A percentile compares a stretch with the other conserved stretches of the same genome.
Conservation (phyloP, 2,113 vertebrate genomes). For the Kryptolebias marmoratus region DNA sequence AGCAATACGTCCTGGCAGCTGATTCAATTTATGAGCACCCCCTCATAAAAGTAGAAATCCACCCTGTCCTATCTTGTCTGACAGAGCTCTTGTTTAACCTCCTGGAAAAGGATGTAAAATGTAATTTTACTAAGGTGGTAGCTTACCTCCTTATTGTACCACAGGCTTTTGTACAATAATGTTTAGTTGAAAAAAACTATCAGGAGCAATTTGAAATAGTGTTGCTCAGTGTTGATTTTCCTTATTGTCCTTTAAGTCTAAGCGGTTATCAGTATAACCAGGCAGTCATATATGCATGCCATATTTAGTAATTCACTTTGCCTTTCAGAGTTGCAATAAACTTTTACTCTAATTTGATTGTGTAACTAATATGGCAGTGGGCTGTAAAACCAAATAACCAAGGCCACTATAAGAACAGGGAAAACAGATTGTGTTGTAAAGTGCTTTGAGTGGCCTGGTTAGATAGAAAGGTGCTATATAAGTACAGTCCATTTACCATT, state of each 20-base stretch:
- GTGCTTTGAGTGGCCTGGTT: too few species aligned
- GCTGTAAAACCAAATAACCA: neutral
- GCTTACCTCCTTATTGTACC: neutral
- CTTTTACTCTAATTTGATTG: neutral
- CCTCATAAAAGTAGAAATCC: neutral
- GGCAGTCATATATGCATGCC: neutral
- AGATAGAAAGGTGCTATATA: too few species aligned
- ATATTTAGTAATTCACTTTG: neutral
- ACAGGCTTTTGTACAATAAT: too few species aligned
- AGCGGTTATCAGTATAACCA: neutral
- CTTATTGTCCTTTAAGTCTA: too few species aligned
- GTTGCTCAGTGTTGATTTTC: neutral
- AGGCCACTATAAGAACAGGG: neutral
- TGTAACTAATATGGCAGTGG: neutral
- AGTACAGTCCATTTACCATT: too few species aligned
- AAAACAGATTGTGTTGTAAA: neutral
- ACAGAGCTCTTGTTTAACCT: constrained; percentile 15
- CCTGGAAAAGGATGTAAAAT: neutral
- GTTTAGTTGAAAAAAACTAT: too few species aligned
- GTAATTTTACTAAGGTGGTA: too few species aligned
- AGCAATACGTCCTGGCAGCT: constrained; percentile 32
- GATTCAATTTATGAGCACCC: constrained; percentile 13
- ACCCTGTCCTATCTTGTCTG: neutral
- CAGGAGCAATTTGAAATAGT: neutral
- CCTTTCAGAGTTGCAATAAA: neutral